phyloP scores from a whole-genome alignment of 1,140 invertebrate species.

The Heliconius hermathena region DNA sequence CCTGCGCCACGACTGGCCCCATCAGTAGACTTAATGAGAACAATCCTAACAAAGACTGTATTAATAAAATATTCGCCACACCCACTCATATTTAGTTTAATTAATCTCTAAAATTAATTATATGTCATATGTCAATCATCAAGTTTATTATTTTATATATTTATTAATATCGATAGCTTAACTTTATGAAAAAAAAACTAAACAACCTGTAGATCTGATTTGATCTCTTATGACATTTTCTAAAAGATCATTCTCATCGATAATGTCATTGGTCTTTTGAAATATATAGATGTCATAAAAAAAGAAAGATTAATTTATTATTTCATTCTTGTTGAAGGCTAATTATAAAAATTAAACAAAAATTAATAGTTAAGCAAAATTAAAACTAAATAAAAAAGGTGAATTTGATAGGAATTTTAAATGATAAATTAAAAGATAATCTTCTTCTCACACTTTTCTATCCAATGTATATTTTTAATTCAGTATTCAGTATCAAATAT shows the following conservation, averaged over 20 bases:
- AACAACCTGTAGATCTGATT: too few species aligned
- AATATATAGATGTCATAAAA: neutral
- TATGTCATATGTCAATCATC: neutral
- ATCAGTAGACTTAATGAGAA: too few species aligned
- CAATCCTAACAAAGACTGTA: too few species aligned
- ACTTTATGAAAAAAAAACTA: neutral
- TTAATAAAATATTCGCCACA: too few species aligned
- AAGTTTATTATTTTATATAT: neutral
- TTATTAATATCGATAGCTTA: neutral
- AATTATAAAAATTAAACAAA: neutral
- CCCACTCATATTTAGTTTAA: neutral
- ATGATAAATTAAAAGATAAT: neutral
- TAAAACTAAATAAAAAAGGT: neutral
- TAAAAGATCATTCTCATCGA: neutral
- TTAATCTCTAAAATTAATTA: neutral
- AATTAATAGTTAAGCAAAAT: neutral
- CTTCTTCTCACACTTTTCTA: too few species aligned
- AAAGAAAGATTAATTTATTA: neutral
- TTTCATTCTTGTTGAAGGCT: neutral
- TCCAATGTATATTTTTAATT: too few species aligned
- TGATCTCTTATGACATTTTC: too few species aligned
- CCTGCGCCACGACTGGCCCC: too few species aligned
- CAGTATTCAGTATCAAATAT: too few species aligned
- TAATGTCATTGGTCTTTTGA: neutral
- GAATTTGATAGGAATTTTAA: neutral